These are phyloP conservation scores for Oligia latruncula DNA, from an alignment of 2,888 invertebrate genomes.

Conservation along the genomic window DNA sequence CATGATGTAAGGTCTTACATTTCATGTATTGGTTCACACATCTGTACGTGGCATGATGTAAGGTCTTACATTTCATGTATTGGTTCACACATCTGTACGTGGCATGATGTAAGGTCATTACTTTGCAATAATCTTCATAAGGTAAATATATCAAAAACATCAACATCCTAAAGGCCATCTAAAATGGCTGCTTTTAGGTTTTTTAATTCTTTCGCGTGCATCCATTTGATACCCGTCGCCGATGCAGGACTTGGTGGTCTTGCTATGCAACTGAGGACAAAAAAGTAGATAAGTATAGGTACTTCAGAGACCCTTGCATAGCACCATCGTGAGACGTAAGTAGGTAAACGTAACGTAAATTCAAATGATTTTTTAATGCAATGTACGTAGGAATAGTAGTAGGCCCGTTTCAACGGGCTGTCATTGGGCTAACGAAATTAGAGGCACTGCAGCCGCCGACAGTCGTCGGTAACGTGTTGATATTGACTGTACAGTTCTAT, in stretches of 20 bases:
- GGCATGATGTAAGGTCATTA: too few relatives aligned
- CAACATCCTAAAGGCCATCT: constrained; percentile 9
- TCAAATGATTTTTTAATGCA: background rate
- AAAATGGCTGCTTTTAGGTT: constrained; percentile 76
- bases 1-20: too few relatives aligned
- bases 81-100: background rate
- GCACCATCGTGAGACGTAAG: background rate
- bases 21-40: too few relatives aligned
- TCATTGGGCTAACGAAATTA: background rate
- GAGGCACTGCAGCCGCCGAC: too few relatives aligned
- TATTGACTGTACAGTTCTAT: background rate
- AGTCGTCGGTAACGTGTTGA: background rate
- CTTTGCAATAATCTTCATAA: background rate
- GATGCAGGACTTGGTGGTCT: constrained; percentile 84
- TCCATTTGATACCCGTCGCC: constrained; percentile 86
- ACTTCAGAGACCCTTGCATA: background rate
- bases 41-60: too few relatives aligned
- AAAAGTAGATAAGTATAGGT: background rate
- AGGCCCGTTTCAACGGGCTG: background rate
- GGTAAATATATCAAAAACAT: background rate
- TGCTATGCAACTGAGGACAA: constrained; percentile 75
- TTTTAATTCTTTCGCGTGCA: constrained; percentile 82
- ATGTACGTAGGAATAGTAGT: too few relatives aligned
- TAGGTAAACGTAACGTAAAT: background rate
- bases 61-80: background rate